Conservation (phyloP, 2,888 invertebrate genomes). For the Scaptodrosophila latifasciaeformis region DNA sequence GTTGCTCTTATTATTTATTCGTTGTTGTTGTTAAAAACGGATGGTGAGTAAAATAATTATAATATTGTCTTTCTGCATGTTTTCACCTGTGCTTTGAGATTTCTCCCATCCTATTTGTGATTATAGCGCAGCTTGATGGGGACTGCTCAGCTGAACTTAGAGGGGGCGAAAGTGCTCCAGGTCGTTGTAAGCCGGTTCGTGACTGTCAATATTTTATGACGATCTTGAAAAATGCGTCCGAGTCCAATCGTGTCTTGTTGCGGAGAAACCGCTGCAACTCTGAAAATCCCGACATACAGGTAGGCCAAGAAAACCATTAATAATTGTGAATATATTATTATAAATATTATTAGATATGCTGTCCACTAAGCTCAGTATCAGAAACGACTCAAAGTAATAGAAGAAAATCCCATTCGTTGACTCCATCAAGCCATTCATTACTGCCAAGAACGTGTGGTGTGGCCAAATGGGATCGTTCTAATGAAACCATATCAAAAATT, state of each 20-base stretch:
- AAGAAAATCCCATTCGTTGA: slow-evolving; percentile 2
- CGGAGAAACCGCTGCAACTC: slow-evolving; percentile 44
- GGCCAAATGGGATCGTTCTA: slow-evolving; percentile 36
- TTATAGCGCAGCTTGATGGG: no score
- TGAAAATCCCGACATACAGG: slow-evolving; percentile 24
- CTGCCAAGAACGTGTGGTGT: slow-evolving; percentile 43
- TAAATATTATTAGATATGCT: slow-evolving; percentile 39
- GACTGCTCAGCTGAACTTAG: slow-evolving; percentile 29
- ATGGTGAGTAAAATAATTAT: no score
- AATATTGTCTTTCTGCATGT: no score
- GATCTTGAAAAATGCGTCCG: slow-evolving; percentile 20
- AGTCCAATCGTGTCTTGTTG: slow-evolving; percentile 33
- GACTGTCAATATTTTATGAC: slow-evolving; percentile 47
- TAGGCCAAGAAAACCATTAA: slow-evolving; percentile 16
- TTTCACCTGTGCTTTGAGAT: no score
- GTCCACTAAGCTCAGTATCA: slow-evolving; percentile 25
- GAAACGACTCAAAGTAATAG: background rate
- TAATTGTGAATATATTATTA: background rate
- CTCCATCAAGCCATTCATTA: slow-evolving; percentile 26
- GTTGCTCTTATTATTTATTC: no score
- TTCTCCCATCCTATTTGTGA: no score
- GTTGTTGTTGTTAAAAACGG: no score
- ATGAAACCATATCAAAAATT: slow-evolving; percentile 39
- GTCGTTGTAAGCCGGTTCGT: slow-evolving; percentile 35
- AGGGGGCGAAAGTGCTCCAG: slow-evolving; percentile 16